Conservation (phyloP, 2,113 vertebrate species). For the Hippocampus comes region DNA sequence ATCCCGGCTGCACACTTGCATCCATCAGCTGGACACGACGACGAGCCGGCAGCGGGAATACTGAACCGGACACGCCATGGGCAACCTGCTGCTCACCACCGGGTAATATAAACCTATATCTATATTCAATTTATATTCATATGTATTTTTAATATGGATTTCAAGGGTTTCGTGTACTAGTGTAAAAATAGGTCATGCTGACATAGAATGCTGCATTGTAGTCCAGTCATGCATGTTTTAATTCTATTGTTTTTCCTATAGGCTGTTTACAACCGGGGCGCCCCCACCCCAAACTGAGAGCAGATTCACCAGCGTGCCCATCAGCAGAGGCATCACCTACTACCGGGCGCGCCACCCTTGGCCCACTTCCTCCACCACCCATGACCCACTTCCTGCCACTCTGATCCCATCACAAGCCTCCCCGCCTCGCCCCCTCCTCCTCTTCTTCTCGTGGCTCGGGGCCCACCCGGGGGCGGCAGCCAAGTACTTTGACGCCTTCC, state of each 20-base stretch:
- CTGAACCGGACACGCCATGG: background rate
- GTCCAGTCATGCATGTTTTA: background rate
- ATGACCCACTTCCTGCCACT: constrained; percentile 10
- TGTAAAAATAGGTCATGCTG: background rate
- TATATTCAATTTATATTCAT: background rate
- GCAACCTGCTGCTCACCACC: background rate
- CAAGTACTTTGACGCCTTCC: constrained; percentile 61
- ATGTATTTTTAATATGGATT: background rate
- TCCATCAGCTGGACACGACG: background rate
- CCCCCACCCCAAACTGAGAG: background rate
- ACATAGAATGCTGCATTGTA: background rate
- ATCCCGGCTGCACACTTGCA: background rate
- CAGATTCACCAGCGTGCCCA: constrained; percentile 19
- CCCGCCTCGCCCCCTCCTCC: constrained; percentile 46
- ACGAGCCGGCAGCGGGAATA: background rate
- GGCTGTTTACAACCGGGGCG: constrained; percentile 25
- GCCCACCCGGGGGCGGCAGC: constrained; percentile 33
- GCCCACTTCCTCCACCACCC: constrained; percentile 8
- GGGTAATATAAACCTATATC: background rate
- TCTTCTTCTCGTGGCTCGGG: constrained; percentile 62
- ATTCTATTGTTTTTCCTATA: constrained; percentile 6
- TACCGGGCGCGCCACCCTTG: constrained; percentile 21
- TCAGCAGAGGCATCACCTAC: constrained; percentile 46
- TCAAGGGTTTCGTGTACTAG: background rate
- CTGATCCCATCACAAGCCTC: background rate